Evolutionary conservation across 2,113 vertebrate species (phyloP).

Genomic region (Naja naja): DNA sequence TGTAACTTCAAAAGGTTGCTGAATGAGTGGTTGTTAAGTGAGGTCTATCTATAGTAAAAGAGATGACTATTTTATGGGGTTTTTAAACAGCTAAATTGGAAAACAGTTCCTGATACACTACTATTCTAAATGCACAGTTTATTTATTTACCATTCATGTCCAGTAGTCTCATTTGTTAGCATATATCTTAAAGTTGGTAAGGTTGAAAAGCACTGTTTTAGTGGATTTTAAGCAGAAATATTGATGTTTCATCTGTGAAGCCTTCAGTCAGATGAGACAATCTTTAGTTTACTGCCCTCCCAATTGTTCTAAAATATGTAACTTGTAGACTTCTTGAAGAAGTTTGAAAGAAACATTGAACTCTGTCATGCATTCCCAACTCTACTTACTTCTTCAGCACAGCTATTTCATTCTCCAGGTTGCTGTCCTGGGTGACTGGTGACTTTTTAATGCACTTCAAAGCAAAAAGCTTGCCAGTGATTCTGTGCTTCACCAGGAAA

Average conservation of each 20-base stretch:
- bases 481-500: conserved; percentile 87
- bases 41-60: background rate
- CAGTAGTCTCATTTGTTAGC: background rate
- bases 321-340: background rate
- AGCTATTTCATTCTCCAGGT: conserved; percentile 91
- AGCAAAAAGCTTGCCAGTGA: conserved; percentile 84
- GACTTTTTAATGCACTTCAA: conserved; percentile 95
- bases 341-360: background rate
- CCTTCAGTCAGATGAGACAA: background rate
- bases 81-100: background rate
- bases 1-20: background rate
- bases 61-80: background rate
- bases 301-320: background rate
- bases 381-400: conserved; percentile 86
- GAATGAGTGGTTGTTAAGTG: background rate
- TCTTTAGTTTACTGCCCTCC: background rate
- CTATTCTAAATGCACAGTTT: background rate
- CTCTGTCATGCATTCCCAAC: fast-evolving
- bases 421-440: conserved; percentile 79
- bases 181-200: background rate
- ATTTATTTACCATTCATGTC: background rate
- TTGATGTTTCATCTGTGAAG: background rate
- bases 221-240: background rate
- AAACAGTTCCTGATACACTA: background rate
- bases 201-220: background rate